phyloP scores from a whole-genome alignment of 1,140 invertebrate genomes.

The Tenebrio molitor region DNA sequence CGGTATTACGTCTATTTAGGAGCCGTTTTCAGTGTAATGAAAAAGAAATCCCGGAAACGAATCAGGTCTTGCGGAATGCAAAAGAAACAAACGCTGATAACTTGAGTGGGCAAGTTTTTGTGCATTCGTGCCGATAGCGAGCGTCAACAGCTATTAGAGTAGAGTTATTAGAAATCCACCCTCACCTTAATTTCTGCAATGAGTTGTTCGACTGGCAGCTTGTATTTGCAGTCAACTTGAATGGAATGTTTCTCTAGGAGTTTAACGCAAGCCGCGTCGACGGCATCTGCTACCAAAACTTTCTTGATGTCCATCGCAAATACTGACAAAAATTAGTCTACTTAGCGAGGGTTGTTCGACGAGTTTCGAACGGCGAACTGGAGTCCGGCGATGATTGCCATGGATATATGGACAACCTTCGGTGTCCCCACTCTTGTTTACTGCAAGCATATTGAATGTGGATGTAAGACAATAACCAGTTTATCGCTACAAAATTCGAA shows the following conservation, averaged over 20 bases:
- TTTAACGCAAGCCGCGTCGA: constrained; percentile 87
- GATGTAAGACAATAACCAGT: constrained; percentile 37
- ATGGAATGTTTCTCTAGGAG: constrained; percentile 84
- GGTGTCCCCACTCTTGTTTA: constrained; percentile 43
- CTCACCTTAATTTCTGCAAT: constrained; percentile 88
- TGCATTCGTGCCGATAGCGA: too few species aligned
- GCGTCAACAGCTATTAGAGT: too few species aligned
- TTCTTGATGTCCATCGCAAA: constrained; percentile 71
- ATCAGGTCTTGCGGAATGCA: too few species aligned
- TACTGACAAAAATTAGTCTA: neutral
- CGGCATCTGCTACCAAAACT: constrained; percentile 93
- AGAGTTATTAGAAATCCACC: too few species aligned
- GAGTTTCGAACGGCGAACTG: constrained; percentile 17
- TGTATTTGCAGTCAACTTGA: constrained; percentile 84
- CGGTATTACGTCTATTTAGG: too few species aligned
- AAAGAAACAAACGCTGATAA: too few species aligned
- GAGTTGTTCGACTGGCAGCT: constrained; percentile 86
- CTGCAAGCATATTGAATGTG: constrained; percentile 1
- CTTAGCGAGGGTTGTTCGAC: neutral
- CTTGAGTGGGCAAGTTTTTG: too few species aligned
- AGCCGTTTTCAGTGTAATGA: too few species aligned
- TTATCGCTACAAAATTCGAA: constrained; percentile 19
- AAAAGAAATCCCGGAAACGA: too few species aligned
- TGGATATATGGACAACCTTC: constrained; percentile 25
- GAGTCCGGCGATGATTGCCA: neutral